phyloP scores from a whole-genome alignment of 2,113 vertebrate genomes.

The Stegastes partitus region DNA sequence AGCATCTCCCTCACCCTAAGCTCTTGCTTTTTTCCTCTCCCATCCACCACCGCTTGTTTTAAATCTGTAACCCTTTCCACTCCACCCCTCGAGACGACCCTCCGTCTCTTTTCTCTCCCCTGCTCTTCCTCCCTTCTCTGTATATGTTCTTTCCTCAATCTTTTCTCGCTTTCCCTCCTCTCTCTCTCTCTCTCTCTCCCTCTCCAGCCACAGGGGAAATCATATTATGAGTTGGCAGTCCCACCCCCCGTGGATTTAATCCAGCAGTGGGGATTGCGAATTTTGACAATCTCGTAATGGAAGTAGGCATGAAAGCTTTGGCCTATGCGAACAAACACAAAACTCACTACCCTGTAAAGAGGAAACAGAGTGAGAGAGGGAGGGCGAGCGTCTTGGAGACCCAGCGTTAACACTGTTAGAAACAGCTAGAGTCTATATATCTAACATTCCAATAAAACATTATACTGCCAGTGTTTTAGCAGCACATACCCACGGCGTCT shows the following conservation, averaged over 20 bases:
- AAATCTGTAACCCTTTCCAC: slow-evolving; percentile 35
- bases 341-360: slow-evolving; percentile 31
- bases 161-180: slow-evolving; percentile 3
- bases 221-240: slow-evolving; percentile 79
- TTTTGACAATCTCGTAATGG: slow-evolving; percentile 84
- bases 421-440: slow-evolving; percentile 21
- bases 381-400: slow-evolving; percentile 9
- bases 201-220: slow-evolving; percentile 76
- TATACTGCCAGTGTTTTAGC: background rate
- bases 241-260: slow-evolving; percentile 74
- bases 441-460: slow-evolving; percentile 16
- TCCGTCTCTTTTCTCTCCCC: slow-evolving; percentile 23
- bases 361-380: slow-evolving; percentile 14
- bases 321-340: slow-evolving; percentile 61
- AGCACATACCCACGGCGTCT: background rate
- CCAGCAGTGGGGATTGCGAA: slow-evolving; percentile 77
- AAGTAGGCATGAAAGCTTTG: slow-evolving; percentile 72
- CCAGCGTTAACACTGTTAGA: slow-evolving; percentile 38
- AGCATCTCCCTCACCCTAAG: slow-evolving; percentile 9
- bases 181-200: slow-evolving; percentile 4
- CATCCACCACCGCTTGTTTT: slow-evolving; percentile 13
- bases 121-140: background rate
- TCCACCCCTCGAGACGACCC: slow-evolving; percentile 2
- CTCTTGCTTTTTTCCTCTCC: slow-evolving; percentile 43
- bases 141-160: slow-evolving; percentile 14